Percentiles rank a stretch among this genome's conserved stretches.
phyloP scores from a whole-genome alignment of 2,113 vertebrate genomes.

The Puffinus mauretanicus region DNA sequence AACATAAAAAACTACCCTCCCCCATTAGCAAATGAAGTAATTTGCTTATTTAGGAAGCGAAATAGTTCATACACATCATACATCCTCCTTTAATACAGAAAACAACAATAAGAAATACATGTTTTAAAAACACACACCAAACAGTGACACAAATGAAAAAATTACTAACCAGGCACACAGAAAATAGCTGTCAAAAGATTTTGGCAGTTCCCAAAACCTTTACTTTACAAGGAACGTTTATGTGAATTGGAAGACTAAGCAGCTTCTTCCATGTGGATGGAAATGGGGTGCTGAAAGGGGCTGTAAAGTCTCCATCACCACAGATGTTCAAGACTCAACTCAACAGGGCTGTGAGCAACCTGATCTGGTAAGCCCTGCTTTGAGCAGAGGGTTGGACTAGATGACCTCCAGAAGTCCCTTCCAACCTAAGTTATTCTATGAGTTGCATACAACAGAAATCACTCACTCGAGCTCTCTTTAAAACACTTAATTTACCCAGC shows the following conservation, averaged over 20 bases:
- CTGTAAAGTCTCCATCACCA: background rate
- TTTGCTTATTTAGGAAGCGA: background rate
- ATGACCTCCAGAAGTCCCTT: background rate
- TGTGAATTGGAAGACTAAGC: background rate
- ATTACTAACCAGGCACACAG: background rate
- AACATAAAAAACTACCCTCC: background rate
- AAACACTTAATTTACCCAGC: background rate
- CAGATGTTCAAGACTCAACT: background rate
- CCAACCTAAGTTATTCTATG: background rate
- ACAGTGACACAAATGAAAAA: background rate
- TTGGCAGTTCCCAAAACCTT: background rate
- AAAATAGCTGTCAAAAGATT: background rate
- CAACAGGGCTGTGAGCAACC: background rate
- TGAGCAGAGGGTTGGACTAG: background rate
- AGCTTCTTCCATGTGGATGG: background rate
- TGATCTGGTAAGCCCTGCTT: background rate
- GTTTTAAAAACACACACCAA: background rate
- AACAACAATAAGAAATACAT: background rate
- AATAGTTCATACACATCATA: background rate
- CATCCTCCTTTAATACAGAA: background rate
- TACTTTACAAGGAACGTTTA: background rate
- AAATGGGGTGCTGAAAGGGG: background rate
- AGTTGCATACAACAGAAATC: background rate
- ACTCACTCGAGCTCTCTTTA: background rate
- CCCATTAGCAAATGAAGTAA: background rate